phyloP scores from a whole-genome alignment of 1,140 invertebrate species.

The Orussus abietinus region DNA sequence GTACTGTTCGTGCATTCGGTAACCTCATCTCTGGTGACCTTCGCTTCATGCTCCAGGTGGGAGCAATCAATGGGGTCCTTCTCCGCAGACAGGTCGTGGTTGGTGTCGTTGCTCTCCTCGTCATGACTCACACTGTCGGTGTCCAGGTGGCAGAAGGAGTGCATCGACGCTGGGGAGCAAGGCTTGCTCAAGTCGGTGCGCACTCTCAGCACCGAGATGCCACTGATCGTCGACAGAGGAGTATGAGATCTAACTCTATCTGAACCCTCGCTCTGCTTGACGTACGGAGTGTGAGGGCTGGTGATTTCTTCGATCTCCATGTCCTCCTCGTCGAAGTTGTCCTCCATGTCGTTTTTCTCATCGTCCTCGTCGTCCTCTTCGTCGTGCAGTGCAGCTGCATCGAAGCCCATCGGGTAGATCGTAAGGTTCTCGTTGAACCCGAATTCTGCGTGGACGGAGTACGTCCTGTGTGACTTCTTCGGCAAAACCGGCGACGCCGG shows the following conservation, averaged over 20 bases:
- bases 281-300: conserved; percentile 35
- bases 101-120: conserved; percentile 28
- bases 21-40: conserved; percentile 26
- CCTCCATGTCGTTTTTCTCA: conserved; percentile 33
- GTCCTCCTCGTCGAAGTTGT: conserved; percentile 52
- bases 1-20: conserved; percentile 13
- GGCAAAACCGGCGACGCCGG: conserved; percentile 37
- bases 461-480: conserved; percentile 29
- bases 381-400: conserved; percentile 32
- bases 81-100: conserved; percentile 48
- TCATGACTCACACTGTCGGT: conserved; percentile 21
- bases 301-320: conserved; percentile 42
- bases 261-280: conserved; percentile 21
- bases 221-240: conserved; percentile 32
- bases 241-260: conserved; percentile 33
- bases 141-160: conserved; percentile 36
- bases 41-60: conserved; percentile 19
- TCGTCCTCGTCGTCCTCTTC: conserved; percentile 42
- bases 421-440: conserved; percentile 40
- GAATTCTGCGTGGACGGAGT: conserved; percentile 36
- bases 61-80: conserved; percentile 48
- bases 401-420: conserved; percentile 36
- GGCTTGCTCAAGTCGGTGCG: conserved; percentile 32
- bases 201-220: conserved; percentile 35
- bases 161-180: conserved; percentile 34